phyloP scores from a whole-genome alignment of 2,888 invertebrate genomes.

The Lissocephala sabroskyi region DNA sequence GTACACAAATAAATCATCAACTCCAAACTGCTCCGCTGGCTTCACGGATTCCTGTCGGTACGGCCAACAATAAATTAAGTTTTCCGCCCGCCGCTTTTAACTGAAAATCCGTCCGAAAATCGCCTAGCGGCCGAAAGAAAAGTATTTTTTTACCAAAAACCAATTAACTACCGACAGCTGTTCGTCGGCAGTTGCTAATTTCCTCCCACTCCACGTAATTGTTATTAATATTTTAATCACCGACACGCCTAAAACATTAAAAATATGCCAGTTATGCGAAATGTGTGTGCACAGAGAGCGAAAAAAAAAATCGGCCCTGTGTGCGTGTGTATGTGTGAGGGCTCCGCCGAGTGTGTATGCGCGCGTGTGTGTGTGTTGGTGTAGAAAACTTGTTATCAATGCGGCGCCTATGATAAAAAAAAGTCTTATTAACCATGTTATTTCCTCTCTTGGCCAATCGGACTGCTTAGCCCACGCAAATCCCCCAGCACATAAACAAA shows the following conservation, averaged over 20 bases:
- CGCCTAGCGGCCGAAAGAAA: too few species aligned
- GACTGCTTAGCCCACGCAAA: constrained; percentile 8
- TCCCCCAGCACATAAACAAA: background rate
- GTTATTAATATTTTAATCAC: constrained; percentile 24
- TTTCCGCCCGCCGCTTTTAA: too few species aligned
- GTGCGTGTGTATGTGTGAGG: constrained; percentile 29
- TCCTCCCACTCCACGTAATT: constrained; percentile 27
- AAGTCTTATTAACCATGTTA: constrained; percentile 55
- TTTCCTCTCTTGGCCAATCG: constrained; percentile 13
- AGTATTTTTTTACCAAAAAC: constrained; percentile 29
- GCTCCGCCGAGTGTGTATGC: constrained; percentile 2
- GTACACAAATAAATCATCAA: too few species aligned
- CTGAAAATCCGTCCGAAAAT: too few species aligned
- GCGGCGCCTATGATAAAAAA: constrained; percentile 57
- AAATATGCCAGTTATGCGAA: constrained; percentile 41
- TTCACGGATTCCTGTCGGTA: too few species aligned
- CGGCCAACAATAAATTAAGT: too few species aligned
- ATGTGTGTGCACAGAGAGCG: constrained; percentile 22
- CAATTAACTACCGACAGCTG: constrained; percentile 36
- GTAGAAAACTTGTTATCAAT: constrained; percentile 58
- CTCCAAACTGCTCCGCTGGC: too few species aligned
- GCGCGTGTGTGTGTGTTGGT: constrained; percentile 31
- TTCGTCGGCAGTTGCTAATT: constrained; percentile 25
- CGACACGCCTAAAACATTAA: constrained; percentile 33
- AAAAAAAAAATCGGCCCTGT: constrained; percentile 33